These are phyloP conservation scores for Umimayanthus kanabou DNA, from an alignment of 92 coral and sea anemone species.

Conservation along the genomic window DNA sequence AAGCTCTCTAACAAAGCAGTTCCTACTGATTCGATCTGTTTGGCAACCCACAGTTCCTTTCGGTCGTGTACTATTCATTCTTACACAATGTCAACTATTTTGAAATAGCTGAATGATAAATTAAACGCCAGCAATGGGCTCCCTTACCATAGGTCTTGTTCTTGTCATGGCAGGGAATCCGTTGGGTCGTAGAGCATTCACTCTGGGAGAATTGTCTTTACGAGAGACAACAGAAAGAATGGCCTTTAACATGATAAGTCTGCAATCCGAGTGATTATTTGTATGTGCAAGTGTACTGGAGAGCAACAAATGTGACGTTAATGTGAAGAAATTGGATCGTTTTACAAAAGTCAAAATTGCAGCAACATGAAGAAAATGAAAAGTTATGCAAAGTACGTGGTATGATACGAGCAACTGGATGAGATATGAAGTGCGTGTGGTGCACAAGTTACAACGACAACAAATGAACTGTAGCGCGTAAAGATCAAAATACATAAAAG, in stretches of 20 bases:
- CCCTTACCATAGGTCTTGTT: conserved; percentile 36
- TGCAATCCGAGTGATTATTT: background rate
- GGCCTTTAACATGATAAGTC: background rate
- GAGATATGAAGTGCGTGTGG: background rate
- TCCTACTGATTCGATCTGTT: too few relatives aligned
- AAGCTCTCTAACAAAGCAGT: too few relatives aligned
- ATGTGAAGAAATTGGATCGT: background rate
- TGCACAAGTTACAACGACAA: background rate
- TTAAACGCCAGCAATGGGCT: background rate
- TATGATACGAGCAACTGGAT: background rate
- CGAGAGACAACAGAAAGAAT: background rate
- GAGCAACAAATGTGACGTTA: background rate
- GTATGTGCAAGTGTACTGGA: background rate
- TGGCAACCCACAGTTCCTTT: too few relatives aligned
- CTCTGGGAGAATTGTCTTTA: conserved; percentile 34
- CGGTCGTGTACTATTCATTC: too few relatives aligned
- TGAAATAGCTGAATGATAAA: too few relatives aligned
- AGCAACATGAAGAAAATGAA: background rate
- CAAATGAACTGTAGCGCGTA: background rate
- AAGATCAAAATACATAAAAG: too few relatives aligned
- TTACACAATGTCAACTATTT: too few relatives aligned
- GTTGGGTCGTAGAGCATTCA: conserved; percentile 14
- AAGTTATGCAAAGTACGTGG: background rate
- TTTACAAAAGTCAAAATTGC: background rate
- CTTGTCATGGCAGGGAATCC: conserved; percentile 37